Percentiles rank a stretch among this genome's conserved stretches.
Evolutionary conservation across 2,113 vertebrate genomes (phyloP).

Genomic region (Circaetus cinerascens): DNA sequence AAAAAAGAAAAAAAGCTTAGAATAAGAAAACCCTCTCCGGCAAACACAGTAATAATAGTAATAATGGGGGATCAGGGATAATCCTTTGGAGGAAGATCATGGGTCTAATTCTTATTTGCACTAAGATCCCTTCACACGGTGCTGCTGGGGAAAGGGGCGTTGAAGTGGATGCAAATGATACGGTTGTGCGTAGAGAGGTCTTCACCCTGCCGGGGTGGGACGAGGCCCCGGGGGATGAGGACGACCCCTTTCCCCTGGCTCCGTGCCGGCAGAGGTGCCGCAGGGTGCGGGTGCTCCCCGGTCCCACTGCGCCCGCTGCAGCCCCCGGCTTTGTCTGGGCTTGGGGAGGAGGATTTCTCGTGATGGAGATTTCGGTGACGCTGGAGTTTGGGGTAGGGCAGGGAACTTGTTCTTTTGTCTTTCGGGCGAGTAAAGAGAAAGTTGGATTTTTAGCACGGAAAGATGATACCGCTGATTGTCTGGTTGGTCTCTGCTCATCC

Average conservation of each 20-base stretch:
- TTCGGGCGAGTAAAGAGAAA: neutral
- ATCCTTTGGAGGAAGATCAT: neutral
- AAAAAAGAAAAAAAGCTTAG: conserved; percentile 13
- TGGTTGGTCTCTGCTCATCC: accelerated
- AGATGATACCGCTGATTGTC: accelerated
- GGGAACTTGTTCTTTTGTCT: neutral
- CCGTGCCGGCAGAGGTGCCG: neutral
- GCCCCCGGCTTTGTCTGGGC: neutral
- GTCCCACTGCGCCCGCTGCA: accelerated
- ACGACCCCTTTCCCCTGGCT: neutral
- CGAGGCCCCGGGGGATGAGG: accelerated
- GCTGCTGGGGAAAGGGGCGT: neutral
- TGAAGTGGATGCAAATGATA: neutral
- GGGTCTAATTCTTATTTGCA: conserved; percentile 22
- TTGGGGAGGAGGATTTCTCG: neutral
- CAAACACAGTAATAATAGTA: conserved; percentile 41
- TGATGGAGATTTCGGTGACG: neutral
- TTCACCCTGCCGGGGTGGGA: neutral
- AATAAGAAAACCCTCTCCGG: neutral
- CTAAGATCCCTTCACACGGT: neutral
- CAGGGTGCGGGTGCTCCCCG: accelerated
- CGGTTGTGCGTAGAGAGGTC: neutral
- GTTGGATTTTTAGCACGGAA: neutral
- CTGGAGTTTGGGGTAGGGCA: neutral
- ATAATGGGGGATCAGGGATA: conserved; percentile 20